phyloP scores from a whole-genome alignment of 2,888 invertebrate species.

The Ashinkailepas kermadecensis region DNA sequence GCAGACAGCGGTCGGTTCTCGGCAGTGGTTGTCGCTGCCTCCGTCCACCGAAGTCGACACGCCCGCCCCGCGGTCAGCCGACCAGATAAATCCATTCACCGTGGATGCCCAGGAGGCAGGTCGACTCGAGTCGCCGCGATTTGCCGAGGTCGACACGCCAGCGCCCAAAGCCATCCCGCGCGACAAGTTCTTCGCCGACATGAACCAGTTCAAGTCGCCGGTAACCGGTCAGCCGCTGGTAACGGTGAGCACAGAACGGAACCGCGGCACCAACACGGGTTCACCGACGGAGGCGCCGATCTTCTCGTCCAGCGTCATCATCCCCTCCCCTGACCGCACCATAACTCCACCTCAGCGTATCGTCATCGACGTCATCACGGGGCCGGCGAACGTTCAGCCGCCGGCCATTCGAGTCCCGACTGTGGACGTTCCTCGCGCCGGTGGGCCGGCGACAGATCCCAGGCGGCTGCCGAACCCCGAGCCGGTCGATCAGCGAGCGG shows the following conservation, averaged over 20 bases:
- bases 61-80: not conserved
- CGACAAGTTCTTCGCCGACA: slow-evolving; percentile 81
- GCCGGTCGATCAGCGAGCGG: slow-evolving; percentile 51
- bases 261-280: slow-evolving; percentile 52
- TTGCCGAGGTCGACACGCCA: slow-evolving; percentile 52
- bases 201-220: slow-evolving; percentile 83
- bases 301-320: slow-evolving; percentile 36
- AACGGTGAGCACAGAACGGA: slow-evolving; percentile 52
- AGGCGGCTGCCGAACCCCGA: slow-evolving; percentile 85
- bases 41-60: not conserved
- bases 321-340: slow-evolving; percentile 77
- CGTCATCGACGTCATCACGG: slow-evolving; percentile 54
- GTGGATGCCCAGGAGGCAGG: not conserved
- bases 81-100: not conserved
- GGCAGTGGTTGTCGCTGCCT: not conserved
- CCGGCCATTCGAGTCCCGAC: slow-evolving; percentile 80
- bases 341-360: slow-evolving; percentile 69
- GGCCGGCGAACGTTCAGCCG: slow-evolving; percentile 89
- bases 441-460: slow-evolving; percentile 25
- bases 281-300: slow-evolving; percentile 27
- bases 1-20: too few species aligned
- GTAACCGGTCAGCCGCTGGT: slow-evolving; percentile 49
- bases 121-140: not conserved
- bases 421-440: slow-evolving; percentile 30
- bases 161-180: slow-evolving; percentile 82